Percentiles rank a stretch among this genome's conserved stretches.
Evolutionary conservation across 2,797 vertebrate genomes (phyloP).

Genomic region (Channa striata): DNA sequence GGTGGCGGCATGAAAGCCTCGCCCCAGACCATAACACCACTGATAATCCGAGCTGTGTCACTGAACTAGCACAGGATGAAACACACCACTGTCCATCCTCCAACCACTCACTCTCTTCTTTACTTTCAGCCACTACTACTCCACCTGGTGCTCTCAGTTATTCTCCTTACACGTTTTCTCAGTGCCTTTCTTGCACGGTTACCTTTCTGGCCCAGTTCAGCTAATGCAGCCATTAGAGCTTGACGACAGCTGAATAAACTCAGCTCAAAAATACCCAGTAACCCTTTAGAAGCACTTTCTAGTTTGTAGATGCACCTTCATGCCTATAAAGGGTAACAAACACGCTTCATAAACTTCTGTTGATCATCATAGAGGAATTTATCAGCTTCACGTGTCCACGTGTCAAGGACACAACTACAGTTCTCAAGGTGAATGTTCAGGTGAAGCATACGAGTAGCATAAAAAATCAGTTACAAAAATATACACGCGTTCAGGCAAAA

Average conservation of each 20-base stretch:
- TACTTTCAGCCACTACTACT: constrained; percentile 34
- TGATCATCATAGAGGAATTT: too few relatives aligned
- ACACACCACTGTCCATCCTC: constrained; percentile 41
- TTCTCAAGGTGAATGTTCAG: too few relatives aligned
- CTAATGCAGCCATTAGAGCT: constrained; percentile 46
- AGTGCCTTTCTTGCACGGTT: constrained; percentile 25
- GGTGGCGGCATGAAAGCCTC: constrained; percentile 77
- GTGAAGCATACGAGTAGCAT: too few relatives aligned
- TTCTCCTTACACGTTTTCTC: constrained; percentile 30
- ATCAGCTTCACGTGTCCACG: too few relatives aligned
- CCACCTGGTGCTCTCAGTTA: constrained; percentile 28
- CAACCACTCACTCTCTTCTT: constrained; percentile 38
- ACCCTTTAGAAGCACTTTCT: constrained; percentile 4
- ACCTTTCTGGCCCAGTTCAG: constrained; percentile 39
- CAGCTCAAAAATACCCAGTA: background rate
- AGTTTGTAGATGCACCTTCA: background rate
- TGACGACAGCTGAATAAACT: constrained; percentile 11
- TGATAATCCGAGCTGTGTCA: constrained; percentile 72
- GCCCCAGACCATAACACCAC: constrained; percentile 67
- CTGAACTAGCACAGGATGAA: constrained; percentile 70
- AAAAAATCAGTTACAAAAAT: too few relatives aligned
- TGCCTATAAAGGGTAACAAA: too few relatives aligned
- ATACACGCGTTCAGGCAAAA: too few relatives aligned
- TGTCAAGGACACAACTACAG: too few relatives aligned
- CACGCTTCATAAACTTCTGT: too few relatives aligned